Evolutionary conservation across 2,888 invertebrate genomes (phyloP).

Genomic region (Drosophila histrio): DNA sequence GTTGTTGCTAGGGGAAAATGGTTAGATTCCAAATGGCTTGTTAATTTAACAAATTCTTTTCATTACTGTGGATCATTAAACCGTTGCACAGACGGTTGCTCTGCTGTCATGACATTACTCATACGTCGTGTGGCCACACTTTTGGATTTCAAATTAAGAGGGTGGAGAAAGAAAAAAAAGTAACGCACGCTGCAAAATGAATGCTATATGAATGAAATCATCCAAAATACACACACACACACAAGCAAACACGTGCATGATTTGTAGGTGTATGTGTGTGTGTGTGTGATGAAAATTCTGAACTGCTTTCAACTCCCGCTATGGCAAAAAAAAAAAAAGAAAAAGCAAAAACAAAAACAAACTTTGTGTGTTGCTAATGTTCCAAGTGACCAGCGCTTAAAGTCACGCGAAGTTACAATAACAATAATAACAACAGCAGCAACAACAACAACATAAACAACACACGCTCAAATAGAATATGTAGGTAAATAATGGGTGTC

Average conservation of each 20-base stretch:
- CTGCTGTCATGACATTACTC: slow-evolving; percentile 62
- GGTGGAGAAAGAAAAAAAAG: slow-evolving; percentile 3
- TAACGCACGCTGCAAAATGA: slow-evolving; percentile 25
- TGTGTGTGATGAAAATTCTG: slow-evolving; percentile 55
- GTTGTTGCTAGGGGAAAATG: neutral
- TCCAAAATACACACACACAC: slow-evolving; percentile 57
- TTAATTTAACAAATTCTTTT: neutral
- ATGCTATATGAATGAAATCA: slow-evolving; percentile 71
- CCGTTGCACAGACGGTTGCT: neutral
- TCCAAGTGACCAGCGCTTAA: slow-evolving; percentile 73
- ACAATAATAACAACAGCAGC: slow-evolving; percentile 24
- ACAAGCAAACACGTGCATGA: slow-evolving; percentile 25
- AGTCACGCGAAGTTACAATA: slow-evolving; percentile 78
- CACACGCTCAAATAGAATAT: slow-evolving; percentile 36
- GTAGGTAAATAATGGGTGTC: slow-evolving; percentile 43
- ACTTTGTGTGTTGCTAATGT: slow-evolving; percentile 62
- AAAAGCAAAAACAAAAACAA: slow-evolving; percentile 44
- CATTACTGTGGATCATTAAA: neutral
- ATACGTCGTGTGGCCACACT: slow-evolving; percentile 51
- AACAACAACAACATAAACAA: slow-evolving; percentile 19
- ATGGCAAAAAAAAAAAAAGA: slow-evolving; percentile 38
- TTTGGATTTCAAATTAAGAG: slow-evolving; percentile 8
- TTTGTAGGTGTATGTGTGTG: slow-evolving; percentile 9
- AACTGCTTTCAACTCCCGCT: slow-evolving; percentile 65
- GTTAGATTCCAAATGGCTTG: neutral